A percentile compares a stretch with the other conserved stretches of the same genome.
Evolutionary conservation across 2,888 invertebrate species (phyloP).

Genomic region (Drosophila sordidula): DNA sequence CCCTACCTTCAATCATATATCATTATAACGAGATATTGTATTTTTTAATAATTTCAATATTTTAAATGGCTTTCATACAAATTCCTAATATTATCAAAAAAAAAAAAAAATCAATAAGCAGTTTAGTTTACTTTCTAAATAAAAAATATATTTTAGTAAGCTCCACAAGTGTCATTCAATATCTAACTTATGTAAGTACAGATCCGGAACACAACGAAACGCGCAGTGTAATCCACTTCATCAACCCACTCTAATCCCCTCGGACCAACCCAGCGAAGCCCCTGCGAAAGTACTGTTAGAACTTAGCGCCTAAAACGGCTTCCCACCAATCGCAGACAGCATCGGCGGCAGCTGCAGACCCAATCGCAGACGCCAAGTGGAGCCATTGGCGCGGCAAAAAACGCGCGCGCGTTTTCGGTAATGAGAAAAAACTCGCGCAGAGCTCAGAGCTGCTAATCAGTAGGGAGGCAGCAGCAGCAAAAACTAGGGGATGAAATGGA

Average conservation of each 20-base stretch:
- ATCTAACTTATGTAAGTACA: not conserved
- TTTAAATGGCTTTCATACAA: too few relatives aligned
- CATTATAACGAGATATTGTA: too few relatives aligned
- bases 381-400: conserved; percentile 73
- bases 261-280: conserved; percentile 6
- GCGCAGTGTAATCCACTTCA: not conserved
- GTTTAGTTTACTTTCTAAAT: too few relatives aligned
- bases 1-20: too few relatives aligned
- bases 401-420: conserved; percentile 65
- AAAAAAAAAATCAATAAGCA: too few relatives aligned
- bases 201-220: not conserved
- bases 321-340: conserved; percentile 70
- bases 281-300: conserved; percentile 16
- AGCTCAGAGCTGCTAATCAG: conserved; percentile 58
- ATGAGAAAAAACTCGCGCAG: conserved; percentile 68
- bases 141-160: too few relatives aligned
- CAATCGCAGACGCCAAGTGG: conserved; percentile 73
- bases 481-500: conserved; percentile 47
- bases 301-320: conserved; percentile 55
- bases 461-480: conserved; percentile 31
- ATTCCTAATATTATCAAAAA: too few relatives aligned
- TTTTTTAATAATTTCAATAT: too few relatives aligned
- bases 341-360: conserved; percentile 53
- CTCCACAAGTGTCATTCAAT: too few relatives aligned
- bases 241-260: not conserved